Evolutionary conservation across 2,797 vertebrate genomes (phyloP).

Genomic region (Arnoldichthys spilopterus): DNA sequence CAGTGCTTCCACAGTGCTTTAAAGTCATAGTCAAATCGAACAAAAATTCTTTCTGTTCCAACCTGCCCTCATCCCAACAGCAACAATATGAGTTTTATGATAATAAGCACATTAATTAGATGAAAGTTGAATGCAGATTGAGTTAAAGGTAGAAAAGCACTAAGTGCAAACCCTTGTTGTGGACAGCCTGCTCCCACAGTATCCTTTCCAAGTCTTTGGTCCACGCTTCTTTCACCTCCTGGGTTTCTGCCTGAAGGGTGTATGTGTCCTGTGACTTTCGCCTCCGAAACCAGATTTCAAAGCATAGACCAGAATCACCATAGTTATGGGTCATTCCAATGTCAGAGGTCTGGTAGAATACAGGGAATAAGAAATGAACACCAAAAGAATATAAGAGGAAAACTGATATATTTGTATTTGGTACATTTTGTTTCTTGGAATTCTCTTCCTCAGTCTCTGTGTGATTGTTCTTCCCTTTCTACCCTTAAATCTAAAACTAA

Average conservation of each 20-base stretch:
- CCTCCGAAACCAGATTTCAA: slow-evolving; percentile 87
- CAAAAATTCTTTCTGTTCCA: no score
- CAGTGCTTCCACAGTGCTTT: background rate
- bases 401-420: no score
- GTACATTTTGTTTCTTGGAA: no score
- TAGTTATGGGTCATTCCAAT: slow-evolving; percentile 84
- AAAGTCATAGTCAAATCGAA: no score
- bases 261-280: slow-evolving; percentile 85
- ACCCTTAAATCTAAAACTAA: no score
- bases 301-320: slow-evolving; percentile 82
- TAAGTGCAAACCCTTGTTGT: slow-evolving; percentile 77
- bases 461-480: no score
- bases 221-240: slow-evolving; percentile 79
- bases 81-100: background rate
- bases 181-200: slow-evolving; percentile 85
- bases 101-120: background rate
- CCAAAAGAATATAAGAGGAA: background rate
- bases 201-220: slow-evolving; percentile 82
- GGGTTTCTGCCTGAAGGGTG: slow-evolving; percentile 74
- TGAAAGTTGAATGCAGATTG: background rate
- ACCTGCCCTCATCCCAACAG: background rate
- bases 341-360: slow-evolving; percentile 77
- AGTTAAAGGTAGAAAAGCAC: background rate
- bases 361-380: background rate
- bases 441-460: no score